Conservation (phyloP, 2,888 invertebrate genomes). For the Pollenia amentaria region DNA sequence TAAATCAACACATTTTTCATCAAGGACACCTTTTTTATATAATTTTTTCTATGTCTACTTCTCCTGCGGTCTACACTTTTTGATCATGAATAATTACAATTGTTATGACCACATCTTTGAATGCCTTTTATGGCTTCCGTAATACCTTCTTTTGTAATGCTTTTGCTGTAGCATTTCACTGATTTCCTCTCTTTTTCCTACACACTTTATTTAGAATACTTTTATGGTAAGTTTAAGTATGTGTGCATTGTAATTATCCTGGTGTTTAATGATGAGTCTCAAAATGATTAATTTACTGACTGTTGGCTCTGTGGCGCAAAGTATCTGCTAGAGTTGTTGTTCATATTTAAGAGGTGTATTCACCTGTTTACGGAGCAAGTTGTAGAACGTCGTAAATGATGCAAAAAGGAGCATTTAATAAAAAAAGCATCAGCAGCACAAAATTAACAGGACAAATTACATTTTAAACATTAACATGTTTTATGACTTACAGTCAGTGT, state of each 20-base stretch:
- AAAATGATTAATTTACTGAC: constrained; percentile 67
- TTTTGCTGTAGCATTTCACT: not conserved
- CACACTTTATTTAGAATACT: not conserved
- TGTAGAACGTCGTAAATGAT: not conserved
- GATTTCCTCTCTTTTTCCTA: not conserved
- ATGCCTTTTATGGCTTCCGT: constrained; percentile 41
- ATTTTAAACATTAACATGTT: constrained; percentile 62
- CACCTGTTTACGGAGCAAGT: not conserved
- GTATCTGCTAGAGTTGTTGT: constrained; percentile 13
- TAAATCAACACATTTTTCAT: constrained; percentile 71
- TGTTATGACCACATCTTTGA: constrained; percentile 42
- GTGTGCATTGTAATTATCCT: constrained; percentile 59
- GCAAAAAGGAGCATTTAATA: constrained; percentile 6
- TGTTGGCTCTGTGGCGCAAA: constrained; percentile 1
- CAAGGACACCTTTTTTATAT: constrained; percentile 52
- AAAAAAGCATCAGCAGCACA: not conserved
- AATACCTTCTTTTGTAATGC: constrained; percentile 33
- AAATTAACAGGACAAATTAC: constrained; percentile 55
- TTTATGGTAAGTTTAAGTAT: not conserved
- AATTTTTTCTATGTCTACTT: constrained; percentile 8
- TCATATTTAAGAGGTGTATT: not conserved
- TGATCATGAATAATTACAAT: constrained; percentile 70
- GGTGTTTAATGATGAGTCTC: constrained; percentile 61
- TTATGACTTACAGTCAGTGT: not conserved
- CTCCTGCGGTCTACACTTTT: constrained; percentile 61